phyloP scores from a whole-genome alignment of 2,113 vertebrate genomes.

The Hylia prasina region DNA sequence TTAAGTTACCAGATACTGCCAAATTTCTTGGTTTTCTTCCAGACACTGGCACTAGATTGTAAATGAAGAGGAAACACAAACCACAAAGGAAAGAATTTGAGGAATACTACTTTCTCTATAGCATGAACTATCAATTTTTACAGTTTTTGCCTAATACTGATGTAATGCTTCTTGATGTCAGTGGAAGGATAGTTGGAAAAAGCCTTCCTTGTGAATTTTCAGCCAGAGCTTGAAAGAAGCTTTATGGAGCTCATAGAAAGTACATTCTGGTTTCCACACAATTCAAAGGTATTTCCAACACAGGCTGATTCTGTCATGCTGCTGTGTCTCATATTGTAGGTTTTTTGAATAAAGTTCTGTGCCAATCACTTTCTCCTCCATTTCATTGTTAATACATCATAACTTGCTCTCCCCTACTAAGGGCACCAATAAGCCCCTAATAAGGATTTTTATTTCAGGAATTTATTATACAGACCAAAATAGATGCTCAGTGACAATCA shows the following conservation, averaged over 20 bases:
- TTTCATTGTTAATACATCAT: neutral
- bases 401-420: neutral
- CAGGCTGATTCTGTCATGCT: neutral
- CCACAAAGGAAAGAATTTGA: neutral
- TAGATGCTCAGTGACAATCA: neutral
- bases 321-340: neutral
- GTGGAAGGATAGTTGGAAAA: neutral
- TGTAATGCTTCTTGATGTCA: neutral
- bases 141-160: neutral
- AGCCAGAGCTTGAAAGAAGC: neutral
- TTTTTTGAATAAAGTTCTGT: neutral
- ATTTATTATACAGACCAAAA: neutral
- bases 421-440: no score
- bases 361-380: neutral
- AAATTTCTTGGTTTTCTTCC: neutral
- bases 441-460: neutral
- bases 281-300: neutral
- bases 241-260: neutral
- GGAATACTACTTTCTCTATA: neutral
- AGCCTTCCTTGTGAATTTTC: neutral
- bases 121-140: neutral
- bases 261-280: neutral
- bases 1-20: neutral
- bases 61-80: neutral
- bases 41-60: neutral